phyloP scores from a whole-genome alignment of 1,140 invertebrate genomes.

The Drosophila pruinosa region DNA sequence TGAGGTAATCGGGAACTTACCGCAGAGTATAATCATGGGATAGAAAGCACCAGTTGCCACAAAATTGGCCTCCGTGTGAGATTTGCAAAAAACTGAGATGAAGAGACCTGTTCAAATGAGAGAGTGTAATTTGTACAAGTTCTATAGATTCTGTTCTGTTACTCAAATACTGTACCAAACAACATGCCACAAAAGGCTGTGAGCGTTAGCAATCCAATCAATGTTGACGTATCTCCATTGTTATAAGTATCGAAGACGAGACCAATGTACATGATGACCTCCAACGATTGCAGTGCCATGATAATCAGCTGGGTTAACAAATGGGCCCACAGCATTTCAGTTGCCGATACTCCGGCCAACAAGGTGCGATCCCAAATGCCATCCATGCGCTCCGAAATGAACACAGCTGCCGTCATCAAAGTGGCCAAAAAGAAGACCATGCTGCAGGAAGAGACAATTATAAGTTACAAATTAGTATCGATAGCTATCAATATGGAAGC shows the following conservation, averaged over 20 bases:
- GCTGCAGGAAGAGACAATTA: conserved; percentile 83
- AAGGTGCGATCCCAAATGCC: conserved; percentile 85
- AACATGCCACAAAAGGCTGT: conserved; percentile 88
- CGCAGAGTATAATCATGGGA: conserved; percentile 92
- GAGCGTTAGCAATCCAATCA: conserved; percentile 85
- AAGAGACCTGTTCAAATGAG: conserved; percentile 85
- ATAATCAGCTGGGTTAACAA: conserved; percentile 89
- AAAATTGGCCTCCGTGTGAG: conserved; percentile 92
- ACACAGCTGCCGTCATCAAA: conserved; percentile 89
- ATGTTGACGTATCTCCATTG: conserved; percentile 85
- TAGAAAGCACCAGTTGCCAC: conserved; percentile 93
- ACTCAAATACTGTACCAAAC: conserved; percentile 84
- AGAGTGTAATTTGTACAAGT: neutral
- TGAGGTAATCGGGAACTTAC: conserved; percentile 84
- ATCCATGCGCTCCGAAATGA: conserved; percentile 91
- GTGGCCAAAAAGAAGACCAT: conserved; percentile 91
- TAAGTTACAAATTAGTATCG: neutral
- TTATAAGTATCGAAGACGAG: conserved; percentile 85
- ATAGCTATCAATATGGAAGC: neutral
- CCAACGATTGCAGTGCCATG: conserved; percentile 87
- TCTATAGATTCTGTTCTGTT: neutral
- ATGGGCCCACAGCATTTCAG: conserved; percentile 89
- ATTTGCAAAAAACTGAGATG: conserved; percentile 90
- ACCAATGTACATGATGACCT: conserved; percentile 86
- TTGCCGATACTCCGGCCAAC: conserved; percentile 88